Percentiles rank a stretch among this genome's conserved stretches.
Evolutionary conservation across 2,888 invertebrate genomes (phyloP).

Genomic region (Aproaerema taeniolella): DNA sequence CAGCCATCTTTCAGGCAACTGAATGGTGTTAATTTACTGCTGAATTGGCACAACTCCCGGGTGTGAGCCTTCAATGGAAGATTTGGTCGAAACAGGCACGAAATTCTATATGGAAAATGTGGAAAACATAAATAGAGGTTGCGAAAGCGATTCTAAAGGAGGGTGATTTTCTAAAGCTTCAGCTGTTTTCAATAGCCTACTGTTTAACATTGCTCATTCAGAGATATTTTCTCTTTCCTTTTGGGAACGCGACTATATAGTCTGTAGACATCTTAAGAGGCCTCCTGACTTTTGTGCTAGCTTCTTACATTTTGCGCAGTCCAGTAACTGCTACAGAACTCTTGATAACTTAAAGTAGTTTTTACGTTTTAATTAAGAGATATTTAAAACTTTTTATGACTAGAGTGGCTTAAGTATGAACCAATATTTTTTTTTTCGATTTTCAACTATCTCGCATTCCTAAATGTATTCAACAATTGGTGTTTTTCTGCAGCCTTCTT

Average conservation of each 20-base stretch:
- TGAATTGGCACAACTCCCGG: slow-evolving; percentile 54
- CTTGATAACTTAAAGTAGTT: too few species aligned
- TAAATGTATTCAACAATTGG: too few species aligned
- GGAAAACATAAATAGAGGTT: slow-evolving; percentile 64
- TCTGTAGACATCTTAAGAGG: too few species aligned
- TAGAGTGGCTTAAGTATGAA: too few species aligned
- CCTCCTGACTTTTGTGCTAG: too few species aligned
- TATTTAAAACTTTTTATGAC: too few species aligned
- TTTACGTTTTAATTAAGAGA: too few species aligned
- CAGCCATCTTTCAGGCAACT: slow-evolving; percentile 36
- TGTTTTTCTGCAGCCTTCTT: too few species aligned
- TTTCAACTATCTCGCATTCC: too few species aligned
- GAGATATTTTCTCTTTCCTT: slow-evolving; percentile 63
- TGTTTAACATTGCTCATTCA: slow-evolving; percentile 71
- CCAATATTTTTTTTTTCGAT: too few species aligned
- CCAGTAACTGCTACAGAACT: slow-evolving; percentile 8
- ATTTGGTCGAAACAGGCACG: slow-evolving; percentile 50
- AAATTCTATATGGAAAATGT: slow-evolving; percentile 70
- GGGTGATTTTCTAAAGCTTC: slow-evolving; percentile 72
- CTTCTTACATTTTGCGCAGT: too few species aligned
- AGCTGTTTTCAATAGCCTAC: slow-evolving; percentile 61
- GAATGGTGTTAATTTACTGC: slow-evolving; percentile 67
- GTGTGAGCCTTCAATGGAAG: slow-evolving; percentile 58
- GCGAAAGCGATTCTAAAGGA: slow-evolving; percentile 61
- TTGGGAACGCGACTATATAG: slow-evolving; percentile 39